phyloP scores from a whole-genome alignment of 2,113 vertebrate genomes.

The Rhinichthys klamathensis region DNA sequence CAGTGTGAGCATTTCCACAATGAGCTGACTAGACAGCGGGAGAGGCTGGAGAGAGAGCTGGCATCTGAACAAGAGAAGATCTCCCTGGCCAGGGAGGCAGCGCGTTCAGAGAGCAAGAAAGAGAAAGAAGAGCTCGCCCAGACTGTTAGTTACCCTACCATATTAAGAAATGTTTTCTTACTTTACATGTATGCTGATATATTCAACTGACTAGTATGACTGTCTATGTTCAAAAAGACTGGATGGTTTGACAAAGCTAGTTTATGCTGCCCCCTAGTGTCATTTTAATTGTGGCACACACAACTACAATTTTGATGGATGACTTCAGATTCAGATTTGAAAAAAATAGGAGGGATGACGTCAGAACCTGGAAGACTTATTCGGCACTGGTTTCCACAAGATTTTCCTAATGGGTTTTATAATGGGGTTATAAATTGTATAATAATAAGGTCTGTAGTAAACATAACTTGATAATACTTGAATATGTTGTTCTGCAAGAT shows the following conservation, averaged over 20 bases:
- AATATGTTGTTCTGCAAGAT: too few species aligned
- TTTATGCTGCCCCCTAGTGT: slow-evolving; percentile 57
- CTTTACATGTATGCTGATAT: not conserved
- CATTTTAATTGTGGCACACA: not conserved
- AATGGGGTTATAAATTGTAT: too few species aligned
- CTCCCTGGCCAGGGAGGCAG: slow-evolving; percentile 76
- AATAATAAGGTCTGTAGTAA: too few species aligned
- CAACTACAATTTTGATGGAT: not conserved
- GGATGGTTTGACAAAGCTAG: not conserved
- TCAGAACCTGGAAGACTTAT: too few species aligned
- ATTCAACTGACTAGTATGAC: not conserved
- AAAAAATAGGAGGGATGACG: too few species aligned
- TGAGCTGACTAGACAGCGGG: slow-evolving; percentile 81
- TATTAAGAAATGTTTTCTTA: not conserved
- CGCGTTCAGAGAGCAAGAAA: slow-evolving; percentile 76
- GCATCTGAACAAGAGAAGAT: slow-evolving; percentile 77
- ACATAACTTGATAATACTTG: too few species aligned
- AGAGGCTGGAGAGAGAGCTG: slow-evolving; percentile 80
- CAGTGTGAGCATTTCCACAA: slow-evolving; percentile 86
- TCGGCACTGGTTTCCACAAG: too few species aligned
- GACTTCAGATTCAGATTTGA: not conserved
- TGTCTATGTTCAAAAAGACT: not conserved
- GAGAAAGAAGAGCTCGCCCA: slow-evolving; percentile 78
- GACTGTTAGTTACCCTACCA: slow-evolving; percentile 72
- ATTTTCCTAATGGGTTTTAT: too few species aligned